Base-by-base conservation (phyloP, 2,888 invertebrate genomes). In the Trichopoda pennipes region DNA sequence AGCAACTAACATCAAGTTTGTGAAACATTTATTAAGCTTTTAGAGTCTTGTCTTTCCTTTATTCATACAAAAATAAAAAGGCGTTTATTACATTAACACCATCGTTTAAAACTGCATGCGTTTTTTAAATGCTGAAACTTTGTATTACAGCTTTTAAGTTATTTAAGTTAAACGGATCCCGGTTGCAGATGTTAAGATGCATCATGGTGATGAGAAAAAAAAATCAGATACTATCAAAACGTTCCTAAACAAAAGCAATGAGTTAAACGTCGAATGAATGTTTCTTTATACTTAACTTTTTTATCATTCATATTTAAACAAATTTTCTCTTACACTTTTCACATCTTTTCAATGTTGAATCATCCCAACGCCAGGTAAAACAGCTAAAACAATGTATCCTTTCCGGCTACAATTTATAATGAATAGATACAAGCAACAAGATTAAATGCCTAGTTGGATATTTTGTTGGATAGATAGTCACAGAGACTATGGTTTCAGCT, bases 11-110 rank as follows among this genome's bases (percentile, higher is more conserved):
- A 58, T n/a, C 42, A 35, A 56, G 56, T 23, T 38, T 23, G 55
- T 69, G 32, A 35, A 38, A 55, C 55, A 69, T 76, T 69, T 55
- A 61, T 77, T 61, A 69, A 61, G 61, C 76, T 55, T 61, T 77
- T 63, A 69, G 63, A 77, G 49, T 61, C 69, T 77, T 63, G 69
- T 69, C 69, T 75, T 16, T 56, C n/a, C 17, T 56, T n/a, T 12
- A 44, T n/a, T 44, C 35, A 44, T 12, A 63, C 58, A 68, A 68
- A 23, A 32, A 3, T 19, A 16, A 32, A 53, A 19, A 49, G 17
- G 17, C 7, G 79, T 72, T 79, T 66, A 66, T 66, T 78, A 60
- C 66, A 79, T 72, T 58, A 72, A 70, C 69, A 51, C 70, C 53
- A 61, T 21, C 64, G 64, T 74, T 64, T 74, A 66, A 58, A 75